Base-by-base conservation (phyloP, 2,797 vertebrate genomes). In the Notolepis coatsorum region DNA sequence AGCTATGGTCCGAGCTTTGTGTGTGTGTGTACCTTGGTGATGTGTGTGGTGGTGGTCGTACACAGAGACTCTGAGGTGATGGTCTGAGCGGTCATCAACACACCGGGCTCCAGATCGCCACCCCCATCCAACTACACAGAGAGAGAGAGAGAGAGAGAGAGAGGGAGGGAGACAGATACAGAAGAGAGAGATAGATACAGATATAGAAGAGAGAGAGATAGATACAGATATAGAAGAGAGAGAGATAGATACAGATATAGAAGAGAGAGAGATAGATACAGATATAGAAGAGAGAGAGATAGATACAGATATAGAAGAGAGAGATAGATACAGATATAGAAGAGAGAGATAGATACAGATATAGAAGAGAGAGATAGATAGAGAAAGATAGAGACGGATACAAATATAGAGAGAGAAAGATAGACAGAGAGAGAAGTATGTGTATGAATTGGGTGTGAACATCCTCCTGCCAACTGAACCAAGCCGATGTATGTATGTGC, bases 1-100 rank as follows among this genome's bases (percentile, higher is more conserved):
- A 57, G 30, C 39, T 25, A 56, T 38, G 15, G 38, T 7, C 53
- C 41, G 13, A 56, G 43, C 43, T 13, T 9, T 2, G n/a, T 25
- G 18, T n/a, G 25, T 3, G 9, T n/a, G 52, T 31, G 80, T 93
- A 99, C 97, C 97, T 99, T 99, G 71, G 97, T 99, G 79, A 99
- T 98, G 89, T 99, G 98, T 79, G 97, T 99, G 63, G 98, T 99
- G 37, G 97, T 99, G 2, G 97, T 99, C 45, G 97, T 98, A 49
- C 97, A 97, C 84, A 98, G 78, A 13, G 97, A 98, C 83, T 99
- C 98, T 10, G 97, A 95, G 45, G 97, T 98, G 94, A 99, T 96
- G 65, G 96, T 99, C 84, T 99, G 98, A 64, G 98, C 97, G 0
- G 95, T 98, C 93, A 99, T 93, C 86, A 99, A 87, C 39, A 96